Evolutionary conservation across 2,888 invertebrate genomes (phyloP), one percentile per base, ranked within the genome.

Genomic region (Tiliacea aurago): DNA sequence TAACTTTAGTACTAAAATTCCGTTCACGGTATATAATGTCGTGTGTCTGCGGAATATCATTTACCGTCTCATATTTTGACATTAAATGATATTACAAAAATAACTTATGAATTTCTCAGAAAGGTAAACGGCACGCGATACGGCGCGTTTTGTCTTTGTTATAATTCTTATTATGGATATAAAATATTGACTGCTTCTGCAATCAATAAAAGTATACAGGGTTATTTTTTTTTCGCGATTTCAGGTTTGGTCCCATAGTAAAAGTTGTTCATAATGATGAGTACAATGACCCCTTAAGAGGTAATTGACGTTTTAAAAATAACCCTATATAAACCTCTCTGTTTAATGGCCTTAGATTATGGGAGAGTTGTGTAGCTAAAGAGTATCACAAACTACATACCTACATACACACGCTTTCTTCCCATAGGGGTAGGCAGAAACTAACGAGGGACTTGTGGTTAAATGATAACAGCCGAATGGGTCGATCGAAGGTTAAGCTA

Each of bases 21-120:
- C 66, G 23, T 70, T 61, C 64, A 59, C 41, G 18, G 62, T 78
- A 65, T 51, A 65, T 63, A 70, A 78, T 77, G 53, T 18, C 69
- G 77, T 83, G 67, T 81, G 81, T 77, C 70, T 73, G 61, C 51
- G 18, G 45, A 80, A 75, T 73, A 83, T 78, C 63, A 76, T 77
- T 83, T 76, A 80, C 75, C 11, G 73, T 78, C 79, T 69, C 69
- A 73, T 77, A 74, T 69, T 77, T 77, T 81, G 82, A 78, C 75
- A 80, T 85, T 77, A 75, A 85, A 72, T 79, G 68, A 83, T 80
- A 64, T 66, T 78, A 72, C 81, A 80, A 69, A 81, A 80, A 84
- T 69, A 80, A 66, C 76, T 80, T 81, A 67, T 72, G 62, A 80
- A 84, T 71, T 80, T 69, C 68, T 70, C 20, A 56, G 49, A 69